These are phyloP conservation scores for Saccostrea cuccullata DNA, from an alignment of 1,140 invertebrate species.

Conservation along the genomic window DNA sequence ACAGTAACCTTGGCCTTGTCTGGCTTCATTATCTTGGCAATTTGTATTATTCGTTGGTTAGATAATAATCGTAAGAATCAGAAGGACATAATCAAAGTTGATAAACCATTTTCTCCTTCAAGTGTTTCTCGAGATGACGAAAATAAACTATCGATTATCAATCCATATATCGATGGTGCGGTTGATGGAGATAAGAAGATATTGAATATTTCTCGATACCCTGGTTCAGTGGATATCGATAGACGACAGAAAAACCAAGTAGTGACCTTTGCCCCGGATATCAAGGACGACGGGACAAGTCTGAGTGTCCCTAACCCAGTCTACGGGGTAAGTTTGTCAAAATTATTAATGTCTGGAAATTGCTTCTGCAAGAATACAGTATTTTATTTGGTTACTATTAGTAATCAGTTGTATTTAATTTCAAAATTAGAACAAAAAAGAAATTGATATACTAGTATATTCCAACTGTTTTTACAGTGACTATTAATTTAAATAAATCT, in stretches of 20 bases:
- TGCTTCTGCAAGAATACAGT: neutral
- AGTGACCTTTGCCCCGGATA: constrained; percentile 5
- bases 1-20: constrained; percentile 47
- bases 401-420: too few species aligned
- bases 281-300: neutral
- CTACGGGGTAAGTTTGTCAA: neutral
- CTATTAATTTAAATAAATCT: too few species aligned
- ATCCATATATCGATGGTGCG: constrained; percentile 8
- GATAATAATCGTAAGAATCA: constrained; percentile 31
- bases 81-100: neutral
- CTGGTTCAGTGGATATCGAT: neutral
- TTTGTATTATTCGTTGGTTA: constrained; percentile 42
- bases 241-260: neutral
- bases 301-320: constrained; percentile 4
- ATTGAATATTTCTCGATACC: neutral
- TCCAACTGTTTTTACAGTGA: too few species aligned
- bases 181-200: neutral
- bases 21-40: constrained; percentile 48
- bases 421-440: too few species aligned
- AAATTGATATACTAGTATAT: too few species aligned
- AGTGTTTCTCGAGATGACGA: constrained; percentile 19
- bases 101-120: constrained; percentile 1
- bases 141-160: constrained; percentile 42
- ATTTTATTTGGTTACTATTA: too few species aligned
- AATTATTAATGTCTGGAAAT: neutral